Evolutionary conservation across 2,888 invertebrate species (phyloP), one percentile per base, ranked within the genome.

Genomic region (Fragum sueziense): DNA sequence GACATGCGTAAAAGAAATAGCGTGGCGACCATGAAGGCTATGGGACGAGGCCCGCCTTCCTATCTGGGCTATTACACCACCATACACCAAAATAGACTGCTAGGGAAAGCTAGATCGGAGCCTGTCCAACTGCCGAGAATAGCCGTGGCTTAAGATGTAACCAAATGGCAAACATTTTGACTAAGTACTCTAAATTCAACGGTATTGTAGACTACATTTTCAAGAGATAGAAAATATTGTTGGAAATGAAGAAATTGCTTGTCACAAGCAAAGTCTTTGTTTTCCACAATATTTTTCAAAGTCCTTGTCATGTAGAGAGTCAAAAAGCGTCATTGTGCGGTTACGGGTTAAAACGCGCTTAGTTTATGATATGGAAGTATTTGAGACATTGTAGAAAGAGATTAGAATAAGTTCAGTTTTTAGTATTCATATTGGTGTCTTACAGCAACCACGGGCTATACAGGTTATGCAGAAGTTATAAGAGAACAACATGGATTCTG

Each of bases 1-100:
- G 61, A 62, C 3, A 70, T 73, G 33, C 69, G 69, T n/a, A 71
- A 61, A 17, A 65, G 73, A 2, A 73, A 79, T 34, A 51, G 74
- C 6, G 68, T 65, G n/a, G 68, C 29, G 25, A 74, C 33, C n/a
- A 25, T 70, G 67, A 77, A 80, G 47, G 84, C 82, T 0, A 52
- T 82, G 59, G 82, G 84, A 14, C 27, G 84, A 25, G 84, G 84
- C 17, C 84, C 84, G 1, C 84, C 84, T 4, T 75, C 84, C 11
- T 84, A 84, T 51, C 73, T 84, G 27, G 84, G 84, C 1, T 84
- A 84, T 65, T 84, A 84, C 67, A 71, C 80, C 17, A 71, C 79
- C 20, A 84, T 84, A 37, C 80, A 84, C 29, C 82, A 84, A 17
- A 80, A 77, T 62, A 69, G 74, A 27, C 2, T 84, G 3, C 51